Evolutionary conservation across 2,888 invertebrate species (phyloP).

Genomic region (Phymatocera aterrima): DNA sequence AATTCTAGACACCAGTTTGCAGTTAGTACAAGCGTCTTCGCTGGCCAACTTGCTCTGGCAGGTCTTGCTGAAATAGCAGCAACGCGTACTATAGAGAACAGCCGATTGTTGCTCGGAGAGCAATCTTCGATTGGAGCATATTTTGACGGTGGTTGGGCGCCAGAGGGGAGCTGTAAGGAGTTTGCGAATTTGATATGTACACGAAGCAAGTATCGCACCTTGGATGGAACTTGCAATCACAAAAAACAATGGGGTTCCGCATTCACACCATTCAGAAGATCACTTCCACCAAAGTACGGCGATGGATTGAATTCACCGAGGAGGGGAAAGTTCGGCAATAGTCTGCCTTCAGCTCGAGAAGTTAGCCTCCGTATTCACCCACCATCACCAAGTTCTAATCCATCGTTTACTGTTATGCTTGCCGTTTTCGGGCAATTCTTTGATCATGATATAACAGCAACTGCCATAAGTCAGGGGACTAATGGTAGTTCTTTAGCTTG

Average conservation of each 20-base stretch:
- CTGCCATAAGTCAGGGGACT: constrained; percentile 84
- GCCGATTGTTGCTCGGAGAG: constrained; percentile 65
- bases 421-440: constrained; percentile 94
- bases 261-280: constrained; percentile 84
- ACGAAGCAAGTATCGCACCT: constrained; percentile 78
- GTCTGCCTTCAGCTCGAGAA: constrained; percentile 85
- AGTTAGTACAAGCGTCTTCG: constrained; percentile 79
- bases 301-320: constrained; percentile 84
- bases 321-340: constrained; percentile 75
- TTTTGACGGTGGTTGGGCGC: constrained; percentile 66
- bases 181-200: constrained; percentile 57
- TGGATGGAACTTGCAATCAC: constrained; percentile 87
- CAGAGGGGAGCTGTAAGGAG: constrained; percentile 60
- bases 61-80: constrained; percentile 85
- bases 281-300: constrained; percentile 85
- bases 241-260: constrained; percentile 84
- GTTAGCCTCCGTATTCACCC: constrained; percentile 86
- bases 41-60: constrained; percentile 80
- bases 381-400: constrained; percentile 84
- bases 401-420: constrained; percentile 87
- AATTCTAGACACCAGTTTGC: constrained; percentile 84
- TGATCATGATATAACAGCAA: constrained; percentile 92
- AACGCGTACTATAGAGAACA: constrained; percentile 77
- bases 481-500: constrained; percentile 86
- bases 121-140: constrained; percentile 63